These are phyloP conservation scores for Lepas anatifera DNA, from an alignment of 2,888 invertebrate genomes.

Conservation along the genomic window DNA sequence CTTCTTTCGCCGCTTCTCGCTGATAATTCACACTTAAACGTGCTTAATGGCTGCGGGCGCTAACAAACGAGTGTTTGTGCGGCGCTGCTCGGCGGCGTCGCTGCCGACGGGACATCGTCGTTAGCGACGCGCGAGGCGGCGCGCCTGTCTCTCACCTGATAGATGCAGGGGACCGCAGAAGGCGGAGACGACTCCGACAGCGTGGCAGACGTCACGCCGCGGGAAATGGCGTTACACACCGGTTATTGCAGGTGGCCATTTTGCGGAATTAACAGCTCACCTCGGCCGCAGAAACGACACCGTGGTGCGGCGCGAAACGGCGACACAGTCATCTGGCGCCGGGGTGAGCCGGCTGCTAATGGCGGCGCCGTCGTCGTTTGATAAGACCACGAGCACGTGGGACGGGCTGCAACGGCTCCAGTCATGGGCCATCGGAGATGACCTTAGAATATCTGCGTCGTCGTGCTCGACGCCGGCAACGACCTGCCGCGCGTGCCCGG, in stretches of 20 bases:
- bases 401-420: neutral
- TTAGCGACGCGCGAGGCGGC: neutral
- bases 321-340: neutral
- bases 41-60: neutral
- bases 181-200: neutral
- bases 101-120: neutral
- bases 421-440: conserved; percentile 8
- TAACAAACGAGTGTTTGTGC: conserved; percentile 5
- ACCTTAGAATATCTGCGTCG: neutral
- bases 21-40: conserved; percentile 10
- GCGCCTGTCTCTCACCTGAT: neutral
- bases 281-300: neutral
- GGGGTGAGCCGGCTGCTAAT: neutral
- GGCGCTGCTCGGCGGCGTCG: neutral
- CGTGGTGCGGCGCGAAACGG: neutral
- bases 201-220: neutral
- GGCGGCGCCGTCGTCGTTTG: neutral
- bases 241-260: conserved; percentile 5
- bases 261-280: conserved; percentile 12
- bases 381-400: neutral
- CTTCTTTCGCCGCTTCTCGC: neutral
- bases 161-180: neutral
- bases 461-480: no score
- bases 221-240: neutral
- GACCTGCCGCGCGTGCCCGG: neutral